Evolutionary conservation across 2,797 vertebrate species (phyloP), one percentile per base, ranked within the genome.

Genomic region (Lepus townsendii): DNA sequence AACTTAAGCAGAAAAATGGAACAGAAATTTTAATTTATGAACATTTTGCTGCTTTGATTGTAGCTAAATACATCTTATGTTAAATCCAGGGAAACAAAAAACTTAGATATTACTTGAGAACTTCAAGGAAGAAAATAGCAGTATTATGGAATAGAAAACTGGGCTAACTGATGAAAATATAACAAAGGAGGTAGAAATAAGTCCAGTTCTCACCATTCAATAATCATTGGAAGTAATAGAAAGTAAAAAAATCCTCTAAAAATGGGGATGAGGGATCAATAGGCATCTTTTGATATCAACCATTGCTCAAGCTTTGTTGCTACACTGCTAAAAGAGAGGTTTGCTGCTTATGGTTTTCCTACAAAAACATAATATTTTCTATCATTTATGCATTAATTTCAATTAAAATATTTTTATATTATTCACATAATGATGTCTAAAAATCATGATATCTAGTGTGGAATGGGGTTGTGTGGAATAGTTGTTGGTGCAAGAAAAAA

Each of bases 21-120:
- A 65, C 13, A 85, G 0, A 1, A 83, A 71, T 54, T 77, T 94
- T 73, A 88, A 73, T 93, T 94, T 90, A 47, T 82, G 27, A 95
- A 71, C 11, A 60, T 82, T 54, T 93, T 90, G 47, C 27, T 38
- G 47, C 2, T 30, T 94, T 80, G 22, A 73, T 66, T 83, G 10
- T 8, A 88, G 35, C 35, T 35, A 73, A 65, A 75, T 85, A 52
- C 1, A 82, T 85, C 84, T 90, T 27, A 60, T 13, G 42, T 88
- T 68, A 94, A 93, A 69, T 42, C n/a, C 9, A 88, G 42, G 6
- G 11, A 87, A 88, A 7, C 26, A 65, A 3, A 92, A 24, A 90
- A 63, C 1, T 63, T 78, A 69, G 12, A 5, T 80, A 71, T 78
- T 91, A 86, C 32, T 22, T 93, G 35, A 82, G 71, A 85, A 65